Evolutionary conservation across 2,113 vertebrate genomes (phyloP), one percentile per base, ranked within the genome.

Genomic region (Chroicocephalus ridibundus): DNA sequence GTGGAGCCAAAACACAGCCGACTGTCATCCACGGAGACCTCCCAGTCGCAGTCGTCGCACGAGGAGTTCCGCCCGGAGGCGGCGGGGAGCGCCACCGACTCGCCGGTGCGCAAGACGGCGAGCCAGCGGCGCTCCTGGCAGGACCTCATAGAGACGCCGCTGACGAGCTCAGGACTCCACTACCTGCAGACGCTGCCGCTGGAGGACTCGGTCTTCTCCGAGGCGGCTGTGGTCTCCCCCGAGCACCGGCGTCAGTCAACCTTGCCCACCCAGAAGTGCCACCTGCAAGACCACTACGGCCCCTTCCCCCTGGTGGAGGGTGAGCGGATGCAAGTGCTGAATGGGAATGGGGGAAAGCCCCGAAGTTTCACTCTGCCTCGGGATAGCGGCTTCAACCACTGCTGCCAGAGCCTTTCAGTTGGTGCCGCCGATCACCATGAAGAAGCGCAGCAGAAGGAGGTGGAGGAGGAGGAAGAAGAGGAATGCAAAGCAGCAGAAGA

Each of bases 101-200:
- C 99, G 3, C 99, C 99, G 0, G 98, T 99, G 24, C 99, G 99
- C 47, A 99, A 99, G 88, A 99, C 99, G 0, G 99, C 99, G 1
- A 99, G 99, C 88, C 99, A 99, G 97, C 98, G 99, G 84, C 99
- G 99, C 44, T 99, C 99, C 49, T 99, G 99, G 99, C 99, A 99
- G 98, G 99, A 99, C 98, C 98, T 99, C 97, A 99, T 99, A 20
- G 99, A 99, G 98, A 99, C 99, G 0, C 99, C 99, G 1, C 97
- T 99, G 95, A 99, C 99, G 1, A 99, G 99, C 95, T 99, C 99
- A 5, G 99, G 99, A 96, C 98, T 99, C 82, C 99, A 99, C 97
- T 99, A 99, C 97, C 98, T 99, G 96, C 99, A 99, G 97, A 99
- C 99, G 34, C 98, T 99, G 95, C 99, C 99, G 2, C 97, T 99